Percentiles rank a stretch among this genome's conserved stretches.
Evolutionary conservation across 2,113 vertebrate species (phyloP).

Genomic region (Chascanopsetta lugubris): DNA sequence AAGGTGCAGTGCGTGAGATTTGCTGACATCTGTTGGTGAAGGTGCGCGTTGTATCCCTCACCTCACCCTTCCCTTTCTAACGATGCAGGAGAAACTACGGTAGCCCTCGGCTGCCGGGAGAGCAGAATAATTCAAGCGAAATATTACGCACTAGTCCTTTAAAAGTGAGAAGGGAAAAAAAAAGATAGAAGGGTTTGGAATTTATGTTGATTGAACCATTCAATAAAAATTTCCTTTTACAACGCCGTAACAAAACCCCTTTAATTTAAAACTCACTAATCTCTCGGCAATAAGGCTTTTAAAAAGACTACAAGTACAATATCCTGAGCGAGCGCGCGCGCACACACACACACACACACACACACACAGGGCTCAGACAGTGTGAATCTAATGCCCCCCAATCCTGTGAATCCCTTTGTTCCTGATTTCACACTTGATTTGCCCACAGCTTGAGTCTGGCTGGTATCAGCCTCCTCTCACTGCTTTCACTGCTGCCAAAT

Average conservation of each 20-base stretch:
- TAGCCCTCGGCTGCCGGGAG: no score
- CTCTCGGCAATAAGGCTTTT: slow-evolving; percentile 65
- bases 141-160: no score
- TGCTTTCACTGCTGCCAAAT: slow-evolving; percentile 77
- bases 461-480: slow-evolving; percentile 64
- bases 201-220: slow-evolving; percentile 10
- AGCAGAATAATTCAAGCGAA: no score
- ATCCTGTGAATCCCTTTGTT: slow-evolving; percentile 81
- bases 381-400: slow-evolving; percentile 78
- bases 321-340: slow-evolving; percentile 50
- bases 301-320: slow-evolving; percentile 65
- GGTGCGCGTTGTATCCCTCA: no score
- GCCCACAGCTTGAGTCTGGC: slow-evolving; percentile 77
- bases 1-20: no score
- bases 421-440: slow-evolving; percentile 80
- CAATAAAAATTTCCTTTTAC: slow-evolving; percentile 17
- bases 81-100: no score
- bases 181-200: no score
- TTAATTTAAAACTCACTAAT: slow-evolving; percentile 68
- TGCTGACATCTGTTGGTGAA: no score
- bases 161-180: no score
- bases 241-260: slow-evolving; percentile 40
- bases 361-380: slow-evolving; percentile 67
- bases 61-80: no score
- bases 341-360: slow-evolving; percentile 41